Evolutionary conservation across 1,140 invertebrate species (phyloP).

Genomic region (Drosophila virilis): DNA sequence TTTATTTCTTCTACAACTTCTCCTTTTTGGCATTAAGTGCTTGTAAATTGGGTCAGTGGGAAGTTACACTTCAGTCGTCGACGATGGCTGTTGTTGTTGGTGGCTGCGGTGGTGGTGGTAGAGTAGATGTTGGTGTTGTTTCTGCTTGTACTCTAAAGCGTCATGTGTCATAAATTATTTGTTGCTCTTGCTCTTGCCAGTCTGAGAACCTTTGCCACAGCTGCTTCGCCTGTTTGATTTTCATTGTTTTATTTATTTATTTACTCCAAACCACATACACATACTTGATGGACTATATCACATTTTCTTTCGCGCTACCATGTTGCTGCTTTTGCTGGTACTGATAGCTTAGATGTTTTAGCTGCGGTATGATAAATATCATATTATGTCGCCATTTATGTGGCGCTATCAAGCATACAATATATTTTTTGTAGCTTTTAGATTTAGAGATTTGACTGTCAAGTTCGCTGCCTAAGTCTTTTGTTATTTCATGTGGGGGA

Average conservation of each 20-base stretch:
- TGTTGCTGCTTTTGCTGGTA: conserved; percentile 16
- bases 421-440: conserved; percentile 4
- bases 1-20: conserved; percentile 82
- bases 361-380: conserved; percentile 25
- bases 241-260: conserved; percentile 60
- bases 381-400: conserved; percentile 28
- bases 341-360: conserved; percentile 49
- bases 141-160: conserved; percentile 46
- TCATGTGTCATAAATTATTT: conserved; percentile 81
- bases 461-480: conserved; percentile 59
- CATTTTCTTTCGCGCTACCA: conserved; percentile 14
- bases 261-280: conserved; percentile 52
- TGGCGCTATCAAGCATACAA: background rate
- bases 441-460: background rate
- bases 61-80: conserved; percentile 78
- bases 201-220: conserved; percentile 67
- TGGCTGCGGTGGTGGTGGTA: conserved; percentile 1
- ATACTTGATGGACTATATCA: conserved; percentile 22
- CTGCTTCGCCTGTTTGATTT: conserved; percentile 55
- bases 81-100: conserved; percentile 22
- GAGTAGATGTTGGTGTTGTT: conserved; percentile 22
- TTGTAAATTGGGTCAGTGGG: conserved; percentile 84
- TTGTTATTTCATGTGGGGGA: conserved; percentile 23
- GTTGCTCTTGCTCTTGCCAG: conserved; percentile 41
- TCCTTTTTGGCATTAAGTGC: conserved; percentile 81